Conservation (phyloP, 2,888 invertebrate genomes). For the Habroteleia sp. region DNA sequence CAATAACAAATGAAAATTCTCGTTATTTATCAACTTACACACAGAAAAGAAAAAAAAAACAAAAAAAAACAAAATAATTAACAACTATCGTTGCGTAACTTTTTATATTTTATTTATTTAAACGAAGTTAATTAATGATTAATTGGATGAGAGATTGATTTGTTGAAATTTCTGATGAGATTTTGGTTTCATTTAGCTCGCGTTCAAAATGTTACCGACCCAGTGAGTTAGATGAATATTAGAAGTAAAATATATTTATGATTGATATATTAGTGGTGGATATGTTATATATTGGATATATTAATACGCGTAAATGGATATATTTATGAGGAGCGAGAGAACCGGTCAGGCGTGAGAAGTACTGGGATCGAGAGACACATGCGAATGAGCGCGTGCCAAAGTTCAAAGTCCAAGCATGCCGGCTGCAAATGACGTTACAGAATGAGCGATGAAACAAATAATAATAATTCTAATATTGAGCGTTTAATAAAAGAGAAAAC, state of each 20-base stretch:
- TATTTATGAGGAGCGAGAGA: conserved; percentile 40
- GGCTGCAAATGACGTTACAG: conserved; percentile 44
- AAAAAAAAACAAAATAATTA: not conserved
- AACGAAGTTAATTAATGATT: not conserved
- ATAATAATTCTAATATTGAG: conserved; percentile 28
- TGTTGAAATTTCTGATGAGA: conserved; percentile 12
- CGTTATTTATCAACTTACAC: too few species aligned
- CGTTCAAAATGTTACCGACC: conserved; percentile 35
- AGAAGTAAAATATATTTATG: conserved; percentile 41
- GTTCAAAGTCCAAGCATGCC: conserved; percentile 66
- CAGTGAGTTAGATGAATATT: conserved; percentile 42
- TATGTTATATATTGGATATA: conserved; percentile 55
- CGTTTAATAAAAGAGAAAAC: conserved; percentile 17
- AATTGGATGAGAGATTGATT: too few species aligned
- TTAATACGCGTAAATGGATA: conserved; percentile 43
- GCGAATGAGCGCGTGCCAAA: conserved; percentile 67
- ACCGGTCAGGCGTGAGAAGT: conserved; percentile 2
- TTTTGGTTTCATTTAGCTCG: conserved; percentile 24
- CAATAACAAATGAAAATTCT: not conserved
- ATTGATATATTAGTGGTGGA: conserved; percentile 53
- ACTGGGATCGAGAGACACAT: conserved; percentile 31
- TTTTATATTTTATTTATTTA: conserved; percentile 26
- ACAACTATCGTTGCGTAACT: conserved; percentile 1
- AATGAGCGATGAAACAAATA: conserved; percentile 42
- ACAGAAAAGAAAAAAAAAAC: too few species aligned